Base-by-base conservation (phyloP, 2,113 vertebrate genomes). In the Bungarus multicinctus region DNA sequence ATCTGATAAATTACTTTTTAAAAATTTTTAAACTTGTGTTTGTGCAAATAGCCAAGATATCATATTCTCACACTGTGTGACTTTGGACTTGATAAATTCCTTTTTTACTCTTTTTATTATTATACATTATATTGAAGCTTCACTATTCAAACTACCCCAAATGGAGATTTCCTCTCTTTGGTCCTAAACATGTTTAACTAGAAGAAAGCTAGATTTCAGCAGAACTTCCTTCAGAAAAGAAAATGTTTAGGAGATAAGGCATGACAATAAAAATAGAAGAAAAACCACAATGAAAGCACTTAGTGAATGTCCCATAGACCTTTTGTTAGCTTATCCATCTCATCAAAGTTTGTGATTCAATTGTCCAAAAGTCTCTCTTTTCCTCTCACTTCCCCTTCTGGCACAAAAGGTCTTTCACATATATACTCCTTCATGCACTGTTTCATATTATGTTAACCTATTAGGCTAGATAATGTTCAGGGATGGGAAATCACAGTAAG, bases 251-350 rank as follows among this genome's bases (percentile, higher is more conserved):
- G 3, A 69, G 11, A 9, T 10, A 50, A 87, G 14, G 88, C n/a
- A 55, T 23, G 45, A 22, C n/a, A 43, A 30, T 34, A 69, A 74
- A 25, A 18, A 85, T n/a, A 85, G 4, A 57, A 20, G 34, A 50
- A 81, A 85, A 54, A 14, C 74, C 11, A 43, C 52, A 69, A 45
- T 93, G 14, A 92, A 95, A 95, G 95, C 23, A 52, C 11, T 52
- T 18, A 92, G 90, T 85, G 30, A 97, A 95, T 90, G 86, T 92
- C 92, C 96, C 95, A 95, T 52, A 96, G 94, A 93, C 93, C 93
- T 93, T 25, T 90, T 91, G 95, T 96, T 97, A 97, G 95, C 96
- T 95, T 95, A 93, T 95, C 94, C 93, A 95, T 34, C 88, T 93
- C 85, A 93, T 86, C 45, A 39, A 93, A 14, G 11, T 30, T 16